Evolutionary conservation across 2,113 vertebrate species (phyloP).

Genomic region (Gnathonemus longibarbis): DNA sequence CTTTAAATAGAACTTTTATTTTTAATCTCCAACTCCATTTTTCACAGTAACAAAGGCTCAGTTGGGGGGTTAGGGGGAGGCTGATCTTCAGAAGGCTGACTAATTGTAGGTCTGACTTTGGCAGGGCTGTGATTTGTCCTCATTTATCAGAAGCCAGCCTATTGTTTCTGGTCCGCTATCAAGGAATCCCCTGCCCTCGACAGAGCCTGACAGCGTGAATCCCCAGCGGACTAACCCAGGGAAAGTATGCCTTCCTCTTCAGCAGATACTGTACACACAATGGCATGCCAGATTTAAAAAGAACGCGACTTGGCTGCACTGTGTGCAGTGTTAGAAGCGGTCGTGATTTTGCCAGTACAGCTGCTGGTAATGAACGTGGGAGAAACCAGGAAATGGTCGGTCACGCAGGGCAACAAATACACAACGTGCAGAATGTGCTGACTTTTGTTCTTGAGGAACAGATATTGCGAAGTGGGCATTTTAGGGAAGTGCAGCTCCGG

Average conservation of each 20-base stretch:
- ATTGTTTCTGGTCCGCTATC: neutral
- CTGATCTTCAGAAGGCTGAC: neutral
- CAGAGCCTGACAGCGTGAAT: neutral
- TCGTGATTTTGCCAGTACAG: neutral
- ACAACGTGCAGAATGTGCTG: neutral
- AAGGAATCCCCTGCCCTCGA: neutral
- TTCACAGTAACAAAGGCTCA: neutral
- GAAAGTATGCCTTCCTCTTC: neutral
- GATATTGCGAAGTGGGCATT: neutral
- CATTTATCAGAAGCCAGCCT: neutral
- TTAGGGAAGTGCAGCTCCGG: neutral
- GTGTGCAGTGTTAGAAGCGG: neutral
- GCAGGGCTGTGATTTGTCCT: neutral
- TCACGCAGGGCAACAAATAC: neutral
- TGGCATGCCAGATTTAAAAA: neutral
- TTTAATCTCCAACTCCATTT: neutral
- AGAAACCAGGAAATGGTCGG: neutral
- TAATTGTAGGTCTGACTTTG: neutral
- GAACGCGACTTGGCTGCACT: neutral
- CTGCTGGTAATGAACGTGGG: neutral
- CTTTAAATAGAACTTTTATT: neutral
- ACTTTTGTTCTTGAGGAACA: constrained; percentile 3
- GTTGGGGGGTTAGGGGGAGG: neutral
- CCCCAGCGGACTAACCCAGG: neutral
- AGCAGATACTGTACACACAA: neutral